Conservation (phyloP, 1,140 invertebrate genomes). For the Eubasilissa regina region DNA sequence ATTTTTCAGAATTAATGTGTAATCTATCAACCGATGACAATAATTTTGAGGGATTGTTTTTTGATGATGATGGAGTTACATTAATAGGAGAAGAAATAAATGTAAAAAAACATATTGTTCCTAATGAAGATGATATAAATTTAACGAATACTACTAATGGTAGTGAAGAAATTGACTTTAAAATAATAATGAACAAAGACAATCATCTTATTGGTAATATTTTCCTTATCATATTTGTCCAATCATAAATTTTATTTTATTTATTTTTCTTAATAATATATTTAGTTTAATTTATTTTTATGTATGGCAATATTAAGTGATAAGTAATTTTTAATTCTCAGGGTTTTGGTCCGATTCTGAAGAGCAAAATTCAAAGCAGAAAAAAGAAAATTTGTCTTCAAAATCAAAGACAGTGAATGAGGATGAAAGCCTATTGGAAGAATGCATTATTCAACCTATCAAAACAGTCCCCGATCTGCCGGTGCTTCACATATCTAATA, state of each 20-base stretch:
- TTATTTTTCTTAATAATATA: too few species aligned
- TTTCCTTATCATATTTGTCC: neutral
- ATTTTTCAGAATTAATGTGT: conserved; percentile 23
- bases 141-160: conserved; percentile 46
- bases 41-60: conserved; percentile 62
- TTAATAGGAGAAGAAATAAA: conserved; percentile 62
- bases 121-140: conserved; percentile 2
- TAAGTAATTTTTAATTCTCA: neutral
- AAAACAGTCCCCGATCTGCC: conserved; percentile 66
- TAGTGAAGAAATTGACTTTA: conserved; percentile 36
- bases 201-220: conserved; percentile 67
- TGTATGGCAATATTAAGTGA: too few species aligned
- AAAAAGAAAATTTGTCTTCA: neutral
- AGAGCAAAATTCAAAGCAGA: conserved; percentile 37
- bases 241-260: too few species aligned
- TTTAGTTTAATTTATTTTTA: too few species aligned
- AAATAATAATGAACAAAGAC: conserved; percentile 65
- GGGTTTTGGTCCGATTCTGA: conserved; percentile 49
- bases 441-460: conserved; percentile 56
- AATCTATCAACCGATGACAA: neutral
- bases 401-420: conserved; percentile 6
- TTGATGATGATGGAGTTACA: conserved; percentile 66
- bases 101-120: conserved; percentile 54
- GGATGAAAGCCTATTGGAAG: conserved; percentile 36
- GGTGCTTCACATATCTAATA: conserved; percentile 64